phyloP scores from a whole-genome alignment of 2,113 vertebrate genomes.

The Carollia perspicillata region DNA sequence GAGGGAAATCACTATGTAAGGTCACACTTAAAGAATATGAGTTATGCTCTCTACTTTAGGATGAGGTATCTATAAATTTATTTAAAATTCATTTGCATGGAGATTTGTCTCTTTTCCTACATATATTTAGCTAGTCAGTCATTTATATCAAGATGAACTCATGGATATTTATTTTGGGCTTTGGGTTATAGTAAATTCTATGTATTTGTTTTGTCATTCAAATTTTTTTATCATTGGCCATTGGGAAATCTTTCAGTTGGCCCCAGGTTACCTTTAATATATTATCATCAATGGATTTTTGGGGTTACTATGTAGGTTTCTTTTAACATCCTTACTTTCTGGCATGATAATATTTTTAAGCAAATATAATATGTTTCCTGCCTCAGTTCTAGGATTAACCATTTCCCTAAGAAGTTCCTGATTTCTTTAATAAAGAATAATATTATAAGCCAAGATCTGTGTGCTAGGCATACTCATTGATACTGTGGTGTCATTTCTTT shows the following conservation, averaged over 20 bases:
- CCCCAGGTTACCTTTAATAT: background rate
- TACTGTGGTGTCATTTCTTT: background rate
- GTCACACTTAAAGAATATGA: background rate
- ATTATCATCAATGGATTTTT: background rate
- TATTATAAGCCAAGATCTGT: background rate
- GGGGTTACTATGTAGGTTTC: background rate
- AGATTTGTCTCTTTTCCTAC: background rate
- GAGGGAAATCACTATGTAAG: background rate
- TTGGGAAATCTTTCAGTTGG: background rate
- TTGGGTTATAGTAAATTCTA: background rate
- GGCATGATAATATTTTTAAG: background rate
- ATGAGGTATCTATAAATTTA: background rate
- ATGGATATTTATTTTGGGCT: background rate
- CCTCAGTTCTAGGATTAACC: background rate
- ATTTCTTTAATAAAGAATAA: background rate
- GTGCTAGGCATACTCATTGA: background rate
- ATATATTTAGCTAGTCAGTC: background rate
- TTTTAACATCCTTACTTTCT: background rate
- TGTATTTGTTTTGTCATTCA: background rate
- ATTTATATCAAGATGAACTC: background rate
- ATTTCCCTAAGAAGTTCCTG: background rate
- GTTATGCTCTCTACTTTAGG: background rate
- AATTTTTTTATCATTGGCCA: background rate
- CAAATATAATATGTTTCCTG: background rate
- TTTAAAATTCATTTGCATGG: background rate